Conservation (phyloP, 2,113 vertebrate genomes). For the Plecturocebus donacophilus region DNA sequence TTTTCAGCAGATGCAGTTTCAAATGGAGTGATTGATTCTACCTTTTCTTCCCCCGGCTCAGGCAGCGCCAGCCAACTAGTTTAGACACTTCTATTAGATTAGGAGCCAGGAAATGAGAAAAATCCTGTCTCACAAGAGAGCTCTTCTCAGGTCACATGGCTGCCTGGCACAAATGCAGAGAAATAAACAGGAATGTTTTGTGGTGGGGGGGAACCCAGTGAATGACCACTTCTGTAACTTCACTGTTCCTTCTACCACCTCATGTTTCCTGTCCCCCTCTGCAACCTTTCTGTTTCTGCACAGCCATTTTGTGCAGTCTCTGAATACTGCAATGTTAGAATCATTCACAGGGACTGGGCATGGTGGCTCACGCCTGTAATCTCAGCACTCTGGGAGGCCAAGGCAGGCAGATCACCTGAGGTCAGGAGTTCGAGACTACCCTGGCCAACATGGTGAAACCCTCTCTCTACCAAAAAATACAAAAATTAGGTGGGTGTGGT, state of each 20-base stretch:
- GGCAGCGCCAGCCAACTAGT: constrained; percentile 53
- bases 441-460: too few species aligned
- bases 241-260: not conserved
- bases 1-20: constrained; percentile 38
- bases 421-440: too few species aligned
- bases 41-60: constrained; percentile 14
- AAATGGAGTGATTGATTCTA: constrained; percentile 45
- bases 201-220: not conserved
- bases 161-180: not conserved
- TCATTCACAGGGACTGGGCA: not conserved
- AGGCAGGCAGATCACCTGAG: too few species aligned
- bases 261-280: not conserved
- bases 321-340: not conserved
- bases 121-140: constrained; percentile 62
- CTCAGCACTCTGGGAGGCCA: too few species aligned
- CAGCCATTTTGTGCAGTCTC: accelerated
- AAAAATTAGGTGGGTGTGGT: too few species aligned
- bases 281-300: too few species aligned
- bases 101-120: constrained; percentile 75
- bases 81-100: constrained; percentile 78
- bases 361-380: too few species aligned
- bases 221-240: not conserved
- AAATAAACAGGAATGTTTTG: constrained; percentile 35
- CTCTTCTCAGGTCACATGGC: not conserved
- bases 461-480: too few species aligned